Conservation (phyloP, 2,113 vertebrate species). For the Caranx melampygus region DNA sequence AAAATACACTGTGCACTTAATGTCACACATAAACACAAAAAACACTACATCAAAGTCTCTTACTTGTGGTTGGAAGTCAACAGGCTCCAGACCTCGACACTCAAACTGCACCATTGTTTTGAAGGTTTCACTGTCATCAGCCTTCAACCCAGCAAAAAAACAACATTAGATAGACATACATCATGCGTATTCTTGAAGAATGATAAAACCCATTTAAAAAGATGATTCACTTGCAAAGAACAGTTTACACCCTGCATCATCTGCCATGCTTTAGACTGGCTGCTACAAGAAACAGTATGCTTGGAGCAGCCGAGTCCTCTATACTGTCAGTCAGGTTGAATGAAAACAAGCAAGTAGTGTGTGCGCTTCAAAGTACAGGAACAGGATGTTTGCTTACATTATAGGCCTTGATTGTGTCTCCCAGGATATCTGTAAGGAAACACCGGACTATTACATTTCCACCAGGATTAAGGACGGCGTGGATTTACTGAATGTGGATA, state of each 20-base stretch:
- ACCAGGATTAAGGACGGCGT: neutral
- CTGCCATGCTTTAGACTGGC: too few species aligned
- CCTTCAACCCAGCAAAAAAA: slow-evolving; percentile 76
- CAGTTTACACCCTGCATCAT: too few species aligned
- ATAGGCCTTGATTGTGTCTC: slow-evolving; percentile 91
- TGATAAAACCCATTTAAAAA: neutral
- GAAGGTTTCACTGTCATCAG: slow-evolving; percentile 92
- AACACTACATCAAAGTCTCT: slow-evolving; percentile 22
- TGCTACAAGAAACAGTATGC: neutral
- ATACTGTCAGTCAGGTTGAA: neutral
- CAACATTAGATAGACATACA: neutral
- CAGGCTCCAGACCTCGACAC: slow-evolving; percentile 94
- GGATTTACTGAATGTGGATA: neutral
- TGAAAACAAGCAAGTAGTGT: neutral
- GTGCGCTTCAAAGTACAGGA: neutral
- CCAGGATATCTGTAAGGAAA: slow-evolving; percentile 89
- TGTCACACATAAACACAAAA: neutral
- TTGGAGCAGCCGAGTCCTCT: too few species aligned
- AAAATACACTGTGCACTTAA: neutral
- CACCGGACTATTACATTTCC: neutral
- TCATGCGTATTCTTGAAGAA: neutral
- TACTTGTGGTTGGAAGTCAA: slow-evolving; percentile 96
- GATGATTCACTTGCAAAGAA: neutral
- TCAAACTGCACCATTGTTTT: slow-evolving; percentile 98
- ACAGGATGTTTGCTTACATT: slow-evolving; percentile 86